Base-by-base conservation (phyloP, 2,888 invertebrate species). In the Willowsia nigromaculata region DNA sequence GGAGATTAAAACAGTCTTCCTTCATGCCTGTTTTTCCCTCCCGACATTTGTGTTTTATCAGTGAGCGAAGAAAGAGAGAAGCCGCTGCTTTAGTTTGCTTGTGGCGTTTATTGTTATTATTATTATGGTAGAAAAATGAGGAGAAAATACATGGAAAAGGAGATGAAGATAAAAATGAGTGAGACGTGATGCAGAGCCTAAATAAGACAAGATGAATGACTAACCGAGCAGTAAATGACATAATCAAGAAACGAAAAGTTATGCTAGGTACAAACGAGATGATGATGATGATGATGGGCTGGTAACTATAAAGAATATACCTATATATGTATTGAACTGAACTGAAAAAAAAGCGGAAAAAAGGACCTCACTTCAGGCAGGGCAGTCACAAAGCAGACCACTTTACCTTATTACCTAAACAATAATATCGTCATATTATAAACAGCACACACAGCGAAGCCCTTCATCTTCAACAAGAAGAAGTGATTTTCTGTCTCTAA, bases 221-320 rank as follows among this genome's bases (percentile, higher is more conserved):
- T 90, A 91, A 88, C 90, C 84, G 90, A 90, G 91, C 88, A 90
- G 90, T 91, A 91, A 91, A 91, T 91, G 91, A 91, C 91, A 91
- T 91, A 91, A 91, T 91, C 91, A 91, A 91, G 90, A 88, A 84
- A 86, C 83, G 88, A 87, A 78, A 65, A 83, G 83, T 86, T 80
- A 65, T 84, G 80, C 78, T 80, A 91, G 89, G 86, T 84, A 90
- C 90, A 91, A 90, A 90, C 88, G 88, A 89, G 90, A 89, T 90
- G 89, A 87, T 88, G 88, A 91, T 91, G 83, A n/a, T n/a, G n/a
- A 90, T 83, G 83, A 87, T 80, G 59, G 59, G 40, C 33, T 22
- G 76, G 76, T 33, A 78, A 7, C 37, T 71, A 27, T 43, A 71
- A 68, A 37, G 65, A 6, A 47, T 13, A 43, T 13, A 25, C 43